Percentiles rank a stretch among this genome's conserved stretches.
These are phyloP conservation scores for Formica exsecta DNA, from an alignment of 1,140 invertebrate genomes.

Conservation along the genomic window DNA sequence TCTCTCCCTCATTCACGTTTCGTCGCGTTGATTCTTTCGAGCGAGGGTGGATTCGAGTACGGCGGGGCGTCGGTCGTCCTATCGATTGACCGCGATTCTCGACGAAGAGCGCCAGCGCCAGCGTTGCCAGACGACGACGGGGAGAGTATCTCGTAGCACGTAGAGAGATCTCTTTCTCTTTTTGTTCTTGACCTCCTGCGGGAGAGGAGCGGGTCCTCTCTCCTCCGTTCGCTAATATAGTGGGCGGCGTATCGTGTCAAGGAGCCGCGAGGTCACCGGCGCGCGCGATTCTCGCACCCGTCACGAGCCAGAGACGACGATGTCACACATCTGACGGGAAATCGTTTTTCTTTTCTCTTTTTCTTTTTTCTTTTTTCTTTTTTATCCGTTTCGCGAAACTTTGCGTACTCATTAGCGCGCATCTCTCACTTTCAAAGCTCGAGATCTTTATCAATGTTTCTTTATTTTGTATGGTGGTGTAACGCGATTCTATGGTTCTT, in stretches of 20 bases:
- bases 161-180: slow-evolving; percentile 22
- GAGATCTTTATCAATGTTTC: too few species aligned
- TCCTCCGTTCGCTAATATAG: slow-evolving; percentile 58
- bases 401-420: neutral
- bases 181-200: slow-evolving; percentile 55
- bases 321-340: neutral
- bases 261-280: slow-evolving; percentile 52
- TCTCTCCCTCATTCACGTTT: slow-evolving; percentile 27
- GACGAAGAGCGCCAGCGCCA: slow-evolving; percentile 3
- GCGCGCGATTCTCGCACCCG: slow-evolving; percentile 21
- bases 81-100: slow-evolving; percentile 62
- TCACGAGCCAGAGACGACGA: slow-evolving; percentile 51
- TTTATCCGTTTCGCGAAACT: neutral
- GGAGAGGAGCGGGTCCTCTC: slow-evolving; percentile 44
- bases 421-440: too few species aligned
- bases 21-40: neutral
- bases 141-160: slow-evolving; percentile 22
- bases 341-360: neutral
- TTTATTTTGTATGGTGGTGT: too few species aligned
- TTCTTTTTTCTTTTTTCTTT: neutral
- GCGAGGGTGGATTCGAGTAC: neutral
- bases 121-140: neutral
- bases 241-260: slow-evolving; percentile 73
- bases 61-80: slow-evolving; percentile 12
- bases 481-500: too few species aligned